Base-by-base conservation (phyloP, 2,888 invertebrate genomes). In the Luperina testacea region DNA sequence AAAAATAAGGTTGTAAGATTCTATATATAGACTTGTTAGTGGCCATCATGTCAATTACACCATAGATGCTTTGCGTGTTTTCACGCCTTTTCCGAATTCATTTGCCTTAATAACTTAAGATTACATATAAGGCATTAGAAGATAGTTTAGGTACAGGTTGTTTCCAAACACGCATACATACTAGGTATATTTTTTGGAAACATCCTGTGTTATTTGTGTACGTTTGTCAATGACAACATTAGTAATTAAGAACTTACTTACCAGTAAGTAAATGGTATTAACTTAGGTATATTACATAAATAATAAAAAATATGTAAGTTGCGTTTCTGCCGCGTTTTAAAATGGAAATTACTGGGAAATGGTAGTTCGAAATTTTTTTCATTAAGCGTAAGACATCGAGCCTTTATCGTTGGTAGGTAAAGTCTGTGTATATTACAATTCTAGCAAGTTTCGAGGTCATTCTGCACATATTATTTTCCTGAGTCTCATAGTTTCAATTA, bases 31-130 rank as follows among this genome's bases (percentile, higher is more conserved):
- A 42, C 48, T 64, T 17, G 1, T 42, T 53, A 24, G 17, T 38
- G 9, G 0, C 64, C n/a, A n/a, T 42, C 0, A 57, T 65, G 76
- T 87, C 84, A 87, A 87, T 84, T 78, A 83, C 69, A 83, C 74
- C 13, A 69, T 87, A 83, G 79, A 11, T 68, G 87, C 84, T 72
- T 76, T 11, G 76, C 77, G 74, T 75, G 51, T 77, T 70, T 27
- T 15, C 57, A 76, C 45, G 71, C 74, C 45, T 78, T 38, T 27
- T 78, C 0, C 4, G 15, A 71, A 63, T 77, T 59, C 0, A 27
- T 72, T 80, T 70, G 65, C 65, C 15, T 53, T 63, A 59, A 7
- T 65, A 38, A 65, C 15, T 70, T 70, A 67, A 71, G 17, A 48
- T 42, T 45, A 77, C 8, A 1, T 48, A 6, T 9, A 72, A 27